Conservation (phyloP, 2,888 invertebrate species). For the Cephonodes hylas region DNA sequence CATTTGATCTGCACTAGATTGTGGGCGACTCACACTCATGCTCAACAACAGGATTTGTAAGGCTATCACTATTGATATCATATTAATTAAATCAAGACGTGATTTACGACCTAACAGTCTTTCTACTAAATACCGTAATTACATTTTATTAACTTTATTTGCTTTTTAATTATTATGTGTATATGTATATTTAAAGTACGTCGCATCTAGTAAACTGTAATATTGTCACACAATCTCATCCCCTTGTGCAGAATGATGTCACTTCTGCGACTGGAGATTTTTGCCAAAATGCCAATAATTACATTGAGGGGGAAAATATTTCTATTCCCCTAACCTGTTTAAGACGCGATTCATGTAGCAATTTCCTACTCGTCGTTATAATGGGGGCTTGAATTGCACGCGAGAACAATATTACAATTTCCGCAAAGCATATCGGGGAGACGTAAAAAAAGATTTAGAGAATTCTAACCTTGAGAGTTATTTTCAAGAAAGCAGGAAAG, state of each 20-base stretch:
- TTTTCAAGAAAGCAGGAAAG: too few species aligned
- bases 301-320: slow-evolving; percentile 55
- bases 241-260: slow-evolving; percentile 24
- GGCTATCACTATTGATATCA: too few species aligned
- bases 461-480: too few species aligned
- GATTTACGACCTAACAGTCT: too few species aligned
- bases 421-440: neutral
- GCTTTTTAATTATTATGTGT: too few species aligned
- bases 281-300: slow-evolving; percentile 65
- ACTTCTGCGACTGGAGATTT: slow-evolving; percentile 56
- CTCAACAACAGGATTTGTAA: too few species aligned
- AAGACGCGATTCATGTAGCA: slow-evolving; percentile 15
- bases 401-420: neutral
- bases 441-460: neutral
- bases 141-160: too few species aligned
- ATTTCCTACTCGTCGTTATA: slow-evolving; percentile 18
- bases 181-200: too few species aligned
- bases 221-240: slow-evolving; percentile 13
- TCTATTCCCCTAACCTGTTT: slow-evolving; percentile 46
- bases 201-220: slow-evolving; percentile 17
- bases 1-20: too few species aligned
- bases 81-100: too few species aligned
- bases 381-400: neutral
- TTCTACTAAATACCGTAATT: too few species aligned
- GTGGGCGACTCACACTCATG: too few species aligned